Percentiles rank a stretch among this genome's conserved stretches.
Evolutionary conservation across 2,797 vertebrate species (phyloP).

Genomic region (Botia kubotai): DNA sequence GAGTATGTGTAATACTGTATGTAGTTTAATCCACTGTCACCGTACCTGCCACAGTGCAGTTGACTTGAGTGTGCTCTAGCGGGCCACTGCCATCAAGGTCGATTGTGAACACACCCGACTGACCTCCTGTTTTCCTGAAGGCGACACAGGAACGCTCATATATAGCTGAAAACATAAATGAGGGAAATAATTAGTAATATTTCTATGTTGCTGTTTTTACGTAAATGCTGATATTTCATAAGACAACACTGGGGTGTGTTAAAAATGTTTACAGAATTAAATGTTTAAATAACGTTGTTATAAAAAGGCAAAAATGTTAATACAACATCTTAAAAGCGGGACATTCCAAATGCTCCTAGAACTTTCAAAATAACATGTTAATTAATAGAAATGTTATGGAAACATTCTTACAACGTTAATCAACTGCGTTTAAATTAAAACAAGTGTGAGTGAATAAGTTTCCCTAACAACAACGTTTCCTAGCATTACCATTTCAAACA

Average conservation of each 20-base stretch:
- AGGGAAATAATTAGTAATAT: background rate
- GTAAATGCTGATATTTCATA: background rate
- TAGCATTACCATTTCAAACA: conserved; percentile 7
- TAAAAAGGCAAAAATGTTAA: no score
- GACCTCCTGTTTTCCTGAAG: conserved; percentile 56
- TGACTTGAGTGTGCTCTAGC: conserved; percentile 54
- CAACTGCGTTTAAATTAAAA: background rate
- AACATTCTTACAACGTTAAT: background rate
- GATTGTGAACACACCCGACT: conserved; percentile 55
- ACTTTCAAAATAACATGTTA: no score
- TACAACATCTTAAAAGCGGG: no score
- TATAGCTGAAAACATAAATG: conserved; percentile 55
- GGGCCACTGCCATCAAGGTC: conserved; percentile 61
- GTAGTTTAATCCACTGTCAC: background rate
- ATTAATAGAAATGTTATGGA: no score
- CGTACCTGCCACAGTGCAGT: conserved; percentile 56
- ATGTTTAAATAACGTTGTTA: no score
- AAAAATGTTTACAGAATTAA: no score
- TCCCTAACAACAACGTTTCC: background rate
- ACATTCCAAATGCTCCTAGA: no score
- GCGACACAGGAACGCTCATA: conserved; percentile 62
- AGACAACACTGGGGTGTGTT: background rate
- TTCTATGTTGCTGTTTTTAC: background rate
- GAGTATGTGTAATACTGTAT: background rate
- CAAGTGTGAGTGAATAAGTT: background rate